Percentiles rank a stretch among this genome's conserved stretches.
phyloP scores from a whole-genome alignment of 2,888 invertebrate species.

The Calliopum simillimum region DNA sequence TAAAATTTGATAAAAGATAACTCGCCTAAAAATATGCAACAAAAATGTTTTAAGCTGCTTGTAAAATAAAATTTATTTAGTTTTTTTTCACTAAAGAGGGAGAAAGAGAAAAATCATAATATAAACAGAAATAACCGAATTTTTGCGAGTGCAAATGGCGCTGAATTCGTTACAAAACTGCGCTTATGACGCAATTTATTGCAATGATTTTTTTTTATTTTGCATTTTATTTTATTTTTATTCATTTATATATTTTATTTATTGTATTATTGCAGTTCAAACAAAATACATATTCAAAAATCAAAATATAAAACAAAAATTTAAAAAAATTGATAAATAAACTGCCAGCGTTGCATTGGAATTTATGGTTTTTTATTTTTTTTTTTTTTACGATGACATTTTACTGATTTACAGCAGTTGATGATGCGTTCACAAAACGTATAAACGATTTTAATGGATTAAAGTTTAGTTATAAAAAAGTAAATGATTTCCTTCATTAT shows the following conservation, averaged over 20 bases:
- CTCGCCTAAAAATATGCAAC: constrained; percentile 38
- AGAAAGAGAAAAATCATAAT: too few relatives aligned
- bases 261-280: constrained; percentile 10
- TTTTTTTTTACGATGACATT: constrained; percentile 20
- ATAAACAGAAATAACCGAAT: constrained; percentile 5
- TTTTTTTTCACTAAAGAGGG: not conserved
- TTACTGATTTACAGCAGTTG: constrained; percentile 12
- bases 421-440: too few relatives aligned
- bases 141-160: constrained; percentile 23
- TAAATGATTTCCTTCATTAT: too few relatives aligned
- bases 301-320: not conserved
- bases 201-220: constrained; percentile 13
- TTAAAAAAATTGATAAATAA: not conserved
- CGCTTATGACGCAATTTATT: not conserved
- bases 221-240: not conserved
- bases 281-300: constrained; percentile 13
- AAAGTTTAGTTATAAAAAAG: too few relatives aligned
- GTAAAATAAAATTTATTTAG: constrained; percentile 6
- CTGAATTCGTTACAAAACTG: constrained; percentile 13
- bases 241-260: not conserved
- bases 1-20: constrained; percentile 37
- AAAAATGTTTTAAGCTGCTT: constrained; percentile 8
- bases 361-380: not conserved
- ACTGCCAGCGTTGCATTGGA: not conserved
- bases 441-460: too few relatives aligned